Evolutionary conservation across 2,113 vertebrate genomes (phyloP), one percentile per base, ranked within the genome.

Genomic region (Acanthochromis polyacanthus): DNA sequence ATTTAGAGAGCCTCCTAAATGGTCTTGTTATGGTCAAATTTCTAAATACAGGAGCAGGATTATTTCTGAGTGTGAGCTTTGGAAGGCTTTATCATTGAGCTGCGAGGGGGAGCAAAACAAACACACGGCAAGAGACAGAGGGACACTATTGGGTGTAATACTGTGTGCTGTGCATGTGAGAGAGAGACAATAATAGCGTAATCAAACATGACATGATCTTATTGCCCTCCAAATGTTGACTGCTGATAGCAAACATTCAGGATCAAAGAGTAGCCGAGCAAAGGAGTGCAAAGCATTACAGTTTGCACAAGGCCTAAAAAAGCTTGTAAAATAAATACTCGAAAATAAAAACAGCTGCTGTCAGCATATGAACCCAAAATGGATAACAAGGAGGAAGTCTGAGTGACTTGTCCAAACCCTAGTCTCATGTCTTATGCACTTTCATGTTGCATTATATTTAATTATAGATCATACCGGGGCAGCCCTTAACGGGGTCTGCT

Each of bases 371-470:
- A 85, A 77, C 65, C 25, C 45, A 75, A 87, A 89, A 78, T 66
- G 78, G 59, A 83, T 82, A 88, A 86, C 79, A 48, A 72, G 80
- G 64, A 84, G 89, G 78, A 87, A 80, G 86, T 86, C 87, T 80
- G 81, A 89, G 84, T 92, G 90, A 89, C 91, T 92, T 84, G 85
- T 89, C 83, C 85, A 88, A 78, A 82, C 81, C 86, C 74, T 58
- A 68, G 68, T 87, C 86, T 94, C 87, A 94, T 95, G 87, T 92
- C 86, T 91, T 92, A 94, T 95, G 94, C 94, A 94, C 93, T 94
- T 94, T 94, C 89, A 95, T 93, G 89, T 93, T 90, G 89, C 93
- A 93, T 93, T 92, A 91, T 92, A 91, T 93, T 95, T 93, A 95
- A 95, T 94, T 95, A 95, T 95, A 92, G 90, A 94, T 94, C 91